Evolutionary conservation across 2,797 vertebrate genomes (phyloP), one percentile per base, ranked within the genome.

Genomic region (Pseudotriccus pelzelni): DNA sequence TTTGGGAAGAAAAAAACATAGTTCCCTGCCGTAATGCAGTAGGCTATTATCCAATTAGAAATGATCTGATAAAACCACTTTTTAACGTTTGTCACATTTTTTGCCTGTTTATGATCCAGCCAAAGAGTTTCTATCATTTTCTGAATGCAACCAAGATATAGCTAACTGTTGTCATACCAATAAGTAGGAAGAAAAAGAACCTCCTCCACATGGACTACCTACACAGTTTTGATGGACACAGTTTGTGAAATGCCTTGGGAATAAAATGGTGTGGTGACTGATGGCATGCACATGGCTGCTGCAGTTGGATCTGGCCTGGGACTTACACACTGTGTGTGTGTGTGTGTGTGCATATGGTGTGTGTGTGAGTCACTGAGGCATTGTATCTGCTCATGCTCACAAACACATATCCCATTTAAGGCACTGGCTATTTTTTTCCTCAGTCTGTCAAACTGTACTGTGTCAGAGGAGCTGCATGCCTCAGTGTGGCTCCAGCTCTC

Each of bases 121-220:
- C 92, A 95, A 92, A 92, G 63, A 92, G 64, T 91, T 95, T 94
- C 39, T 93, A 80, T 91, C 37, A 18, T 95, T 84, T 96, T 93
- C 76, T 95, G 87, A 94, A 94, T 89, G 86, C 74, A 85, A 91
- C 25, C 58, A 83, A 94, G 89, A 94, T 91, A 70, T 73, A 94
- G 73, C 89, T 89, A 93, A 91, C 92, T 78, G 95, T 96, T 97
- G 74, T 86, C 90, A 96, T 96, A 96, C 76, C 86, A 74, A 89
- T 96, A 91, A 79, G 76, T 78, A 82, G 81, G 80, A 95, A 90
- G 95, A 93, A 96, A 91, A 96, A 89, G 77, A 95, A 87, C 94
- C 94, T 97, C 94, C 95, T 93, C 90, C 92, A 93, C 94, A 95
- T 63, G 27, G 36, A 67, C 96, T 93, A 43, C 95, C 94, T 94